A percentile compares a stretch with the other conserved stretches of the same genome.
Evolutionary conservation across 2,888 invertebrate genomes (phyloP).

Genomic region (Drosophila picticornis): DNA sequence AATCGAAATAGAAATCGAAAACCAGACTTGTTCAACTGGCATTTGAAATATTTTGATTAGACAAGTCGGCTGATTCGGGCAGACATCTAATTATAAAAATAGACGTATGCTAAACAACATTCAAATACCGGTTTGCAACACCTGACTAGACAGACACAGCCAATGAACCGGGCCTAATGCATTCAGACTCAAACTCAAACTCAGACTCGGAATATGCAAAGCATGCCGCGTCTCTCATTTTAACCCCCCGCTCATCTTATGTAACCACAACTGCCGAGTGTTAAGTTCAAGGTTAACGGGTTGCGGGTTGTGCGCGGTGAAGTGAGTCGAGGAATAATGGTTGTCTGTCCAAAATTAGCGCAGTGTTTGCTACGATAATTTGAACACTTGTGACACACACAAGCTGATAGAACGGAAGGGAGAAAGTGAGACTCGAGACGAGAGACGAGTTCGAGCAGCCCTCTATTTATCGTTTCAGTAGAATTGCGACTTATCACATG

Average conservation of each 20-base stretch:
- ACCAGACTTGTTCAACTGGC: constrained; percentile 43
- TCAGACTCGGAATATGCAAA: constrained; percentile 56
- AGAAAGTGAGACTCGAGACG: background rate
- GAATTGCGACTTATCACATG: constrained; percentile 52
- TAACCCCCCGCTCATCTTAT: constrained; percentile 33
- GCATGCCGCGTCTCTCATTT: constrained; percentile 23
- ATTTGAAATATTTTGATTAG: constrained; percentile 45
- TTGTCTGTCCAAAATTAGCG: constrained; percentile 50
- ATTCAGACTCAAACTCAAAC: constrained; percentile 29
- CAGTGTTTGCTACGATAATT: constrained; percentile 34
- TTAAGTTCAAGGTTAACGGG: constrained; percentile 68
- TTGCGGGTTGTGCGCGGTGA: constrained; percentile 2
- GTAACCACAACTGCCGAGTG: constrained; percentile 31
- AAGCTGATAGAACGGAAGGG: background rate
- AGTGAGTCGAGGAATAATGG: constrained; percentile 13
- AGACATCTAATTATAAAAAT: constrained; percentile 59
- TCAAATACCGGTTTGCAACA: constrained; percentile 66
- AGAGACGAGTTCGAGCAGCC: background rate
- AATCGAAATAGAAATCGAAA: background rate
- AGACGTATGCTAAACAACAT: constrained; percentile 27
- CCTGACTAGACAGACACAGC: constrained; percentile 54
- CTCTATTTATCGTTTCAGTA: constrained; percentile 41
- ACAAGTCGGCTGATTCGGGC: constrained; percentile 65
- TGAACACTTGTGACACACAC: constrained; percentile 43
- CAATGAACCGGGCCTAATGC: constrained; percentile 52